Conservation (phyloP, 2,888 invertebrate genomes). For the Keiferia lycopersicella region DNA sequence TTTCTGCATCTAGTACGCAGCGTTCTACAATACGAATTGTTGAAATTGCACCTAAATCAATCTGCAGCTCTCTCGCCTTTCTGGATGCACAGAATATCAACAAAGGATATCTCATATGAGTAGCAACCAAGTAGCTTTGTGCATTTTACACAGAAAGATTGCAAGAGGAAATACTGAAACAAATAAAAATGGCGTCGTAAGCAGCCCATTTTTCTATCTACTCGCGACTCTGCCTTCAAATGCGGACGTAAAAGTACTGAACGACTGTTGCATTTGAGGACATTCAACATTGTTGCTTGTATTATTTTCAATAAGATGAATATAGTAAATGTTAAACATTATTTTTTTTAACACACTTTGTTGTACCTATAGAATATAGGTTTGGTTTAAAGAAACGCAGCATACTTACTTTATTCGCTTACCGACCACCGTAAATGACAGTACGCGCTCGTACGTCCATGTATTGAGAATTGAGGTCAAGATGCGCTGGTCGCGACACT, state of each 20-base stretch:
- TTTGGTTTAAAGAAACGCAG: too few relatives aligned
- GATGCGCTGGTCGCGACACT: too few relatives aligned
- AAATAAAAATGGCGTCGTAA: conserved; percentile 10
- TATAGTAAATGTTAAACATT: too few relatives aligned
- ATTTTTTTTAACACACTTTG: too few relatives aligned
- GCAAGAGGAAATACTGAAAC: conserved; percentile 3
- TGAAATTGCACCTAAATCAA: neutral
- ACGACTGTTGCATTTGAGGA: neutral
- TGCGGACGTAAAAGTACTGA: neutral
- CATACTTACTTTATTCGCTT: too few relatives aligned
- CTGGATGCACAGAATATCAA: neutral
- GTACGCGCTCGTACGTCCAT: too few relatives aligned
- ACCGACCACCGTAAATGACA: too few relatives aligned
- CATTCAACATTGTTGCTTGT: neutral
- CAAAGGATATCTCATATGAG: neutral
- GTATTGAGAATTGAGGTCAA: too few relatives aligned
- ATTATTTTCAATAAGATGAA: too few relatives aligned
- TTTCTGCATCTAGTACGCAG: neutral
- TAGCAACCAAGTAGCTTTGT: conserved; percentile 5
- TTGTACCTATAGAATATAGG: too few relatives aligned
- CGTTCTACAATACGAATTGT: neutral
- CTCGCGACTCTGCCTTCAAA: neutral
- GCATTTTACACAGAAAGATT: neutral
- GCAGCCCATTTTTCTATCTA: conserved; percentile 12
- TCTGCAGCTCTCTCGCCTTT: neutral